These are phyloP conservation scores for Drosophila lacertosa DNA, from an alignment of 1,140 invertebrate species.

Conservation along the genomic window DNA sequence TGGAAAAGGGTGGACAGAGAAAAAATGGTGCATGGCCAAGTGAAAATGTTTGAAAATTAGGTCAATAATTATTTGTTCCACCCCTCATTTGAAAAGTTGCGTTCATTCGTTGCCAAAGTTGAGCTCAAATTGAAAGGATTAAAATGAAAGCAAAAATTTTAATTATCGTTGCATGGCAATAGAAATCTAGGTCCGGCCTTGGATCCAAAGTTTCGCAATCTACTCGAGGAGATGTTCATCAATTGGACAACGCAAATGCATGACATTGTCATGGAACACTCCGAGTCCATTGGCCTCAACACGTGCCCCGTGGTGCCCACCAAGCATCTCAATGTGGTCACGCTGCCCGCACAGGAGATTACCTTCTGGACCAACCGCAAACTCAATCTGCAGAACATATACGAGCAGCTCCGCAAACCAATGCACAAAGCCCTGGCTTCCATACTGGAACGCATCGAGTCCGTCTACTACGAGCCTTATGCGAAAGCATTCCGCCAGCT, in stretches of 20 bases:
- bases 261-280: constrained; percentile 85
- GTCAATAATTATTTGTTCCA: constrained; percentile 33
- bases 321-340: constrained; percentile 84
- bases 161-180: constrained; percentile 12
- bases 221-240: constrained; percentile 90
- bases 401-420: constrained; percentile 91
- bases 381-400: constrained; percentile 92
- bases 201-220: constrained; percentile 87
- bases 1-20: background rate
- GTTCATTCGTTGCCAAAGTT: constrained; percentile 9
- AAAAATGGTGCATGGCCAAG: constrained; percentile 1
- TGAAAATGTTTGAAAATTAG: constrained; percentile 39
- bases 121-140: constrained; percentile 18
- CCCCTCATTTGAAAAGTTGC: constrained; percentile 22
- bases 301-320: background rate
- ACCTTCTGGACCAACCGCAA: constrained; percentile 89
- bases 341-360: constrained; percentile 89
- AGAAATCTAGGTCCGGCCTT: constrained; percentile 78
- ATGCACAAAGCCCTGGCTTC: constrained; percentile 91
- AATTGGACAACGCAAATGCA: constrained; percentile 91
- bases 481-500: constrained; percentile 88
- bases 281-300: constrained; percentile 36
- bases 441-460: constrained; percentile 89
- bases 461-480: constrained; percentile 90
- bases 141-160: background rate